These are phyloP conservation scores for Ligdia adustata DNA, from an alignment of 2,888 invertebrate genomes.

Conservation along the genomic window DNA sequence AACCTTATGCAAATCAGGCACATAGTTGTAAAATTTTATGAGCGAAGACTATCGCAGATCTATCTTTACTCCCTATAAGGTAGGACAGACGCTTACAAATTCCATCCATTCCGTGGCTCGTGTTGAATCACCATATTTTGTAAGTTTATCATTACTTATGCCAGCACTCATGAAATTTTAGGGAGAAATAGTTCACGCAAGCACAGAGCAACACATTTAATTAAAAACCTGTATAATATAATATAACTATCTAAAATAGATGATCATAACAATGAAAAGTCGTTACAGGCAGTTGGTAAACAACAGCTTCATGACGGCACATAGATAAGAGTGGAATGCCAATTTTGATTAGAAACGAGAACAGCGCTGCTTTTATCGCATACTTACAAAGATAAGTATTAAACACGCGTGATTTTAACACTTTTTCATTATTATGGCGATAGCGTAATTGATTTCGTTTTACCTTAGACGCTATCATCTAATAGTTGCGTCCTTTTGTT, in stretches of 20 bases:
- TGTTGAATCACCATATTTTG: constrained; percentile 58
- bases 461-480: constrained; percentile 23
- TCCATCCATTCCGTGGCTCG: constrained; percentile 50
- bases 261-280: constrained; percentile 54
- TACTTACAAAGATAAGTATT: constrained; percentile 69
- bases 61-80: constrained; percentile 62
- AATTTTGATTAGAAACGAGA: constrained; percentile 78
- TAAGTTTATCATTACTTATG: constrained; percentile 48
- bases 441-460: constrained; percentile 38
- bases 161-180: constrained; percentile 40
- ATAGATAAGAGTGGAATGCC: constrained; percentile 75
- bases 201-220: constrained; percentile 30
- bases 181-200: constrained; percentile 33
- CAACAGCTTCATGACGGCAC: constrained; percentile 60
- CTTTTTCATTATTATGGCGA: constrained; percentile 50
- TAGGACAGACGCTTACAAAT: constrained; percentile 54
- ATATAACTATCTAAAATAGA: constrained; percentile 40
- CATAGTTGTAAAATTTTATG: constrained; percentile 68
- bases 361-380: constrained; percentile 67
- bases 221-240: no score
- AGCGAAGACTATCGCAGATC: constrained; percentile 60
- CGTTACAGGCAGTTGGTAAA: constrained; percentile 54
- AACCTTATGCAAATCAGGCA: constrained; percentile 72
- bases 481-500: constrained; percentile 23
- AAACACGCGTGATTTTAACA: constrained; percentile 66